Conservation (phyloP, 1,140 invertebrate genomes). For the Tetraneura akinire region DNA sequence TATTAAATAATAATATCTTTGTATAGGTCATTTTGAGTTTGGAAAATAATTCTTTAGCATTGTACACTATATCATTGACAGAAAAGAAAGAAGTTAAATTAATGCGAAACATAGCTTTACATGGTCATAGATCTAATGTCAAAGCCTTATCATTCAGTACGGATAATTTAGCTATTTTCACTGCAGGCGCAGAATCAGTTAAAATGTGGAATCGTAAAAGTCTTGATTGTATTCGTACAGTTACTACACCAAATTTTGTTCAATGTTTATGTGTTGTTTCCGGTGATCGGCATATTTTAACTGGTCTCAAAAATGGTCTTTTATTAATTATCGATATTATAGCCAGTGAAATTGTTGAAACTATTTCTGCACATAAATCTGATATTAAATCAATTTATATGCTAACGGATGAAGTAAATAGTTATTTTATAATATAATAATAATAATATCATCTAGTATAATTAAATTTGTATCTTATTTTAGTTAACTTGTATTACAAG, state of each 20-base stretch:
- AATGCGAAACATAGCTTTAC: slow-evolving; percentile 63
- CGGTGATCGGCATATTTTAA: slow-evolving; percentile 86
- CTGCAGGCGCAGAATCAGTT: slow-evolving; percentile 81
- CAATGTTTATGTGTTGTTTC: slow-evolving; percentile 81
- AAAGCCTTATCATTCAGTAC: slow-evolving; percentile 85
- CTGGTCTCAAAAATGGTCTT: slow-evolving; percentile 84
- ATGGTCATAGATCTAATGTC: slow-evolving; percentile 88
- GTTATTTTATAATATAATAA: slow-evolving; percentile 1
- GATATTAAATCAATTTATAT: slow-evolving; percentile 78
- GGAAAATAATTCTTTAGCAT: slow-evolving; percentile 70
- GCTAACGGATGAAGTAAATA: slow-evolving; percentile 74
- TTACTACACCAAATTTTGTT: slow-evolving; percentile 67
- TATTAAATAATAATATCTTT: slow-evolving; percentile 47
- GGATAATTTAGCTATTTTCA: slow-evolving; percentile 82
- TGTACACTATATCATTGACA: slow-evolving; percentile 65
- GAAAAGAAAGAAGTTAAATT: slow-evolving; percentile 63
- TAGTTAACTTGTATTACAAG: slow-evolving; percentile 81
- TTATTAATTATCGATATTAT: slow-evolving; percentile 87
- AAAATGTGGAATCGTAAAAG: slow-evolving; percentile 92
- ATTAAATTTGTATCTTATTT: slow-evolving; percentile 54
- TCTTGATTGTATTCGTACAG: slow-evolving; percentile 80
- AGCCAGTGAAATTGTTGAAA: slow-evolving; percentile 75
- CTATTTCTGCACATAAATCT: slow-evolving; percentile 75
- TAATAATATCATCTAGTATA: neutral
- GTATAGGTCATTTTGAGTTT: slow-evolving; percentile 63